Base-by-base conservation (phyloP, 92 coral and sea anemone genomes). In the Parazoanthus darwini region DNA sequence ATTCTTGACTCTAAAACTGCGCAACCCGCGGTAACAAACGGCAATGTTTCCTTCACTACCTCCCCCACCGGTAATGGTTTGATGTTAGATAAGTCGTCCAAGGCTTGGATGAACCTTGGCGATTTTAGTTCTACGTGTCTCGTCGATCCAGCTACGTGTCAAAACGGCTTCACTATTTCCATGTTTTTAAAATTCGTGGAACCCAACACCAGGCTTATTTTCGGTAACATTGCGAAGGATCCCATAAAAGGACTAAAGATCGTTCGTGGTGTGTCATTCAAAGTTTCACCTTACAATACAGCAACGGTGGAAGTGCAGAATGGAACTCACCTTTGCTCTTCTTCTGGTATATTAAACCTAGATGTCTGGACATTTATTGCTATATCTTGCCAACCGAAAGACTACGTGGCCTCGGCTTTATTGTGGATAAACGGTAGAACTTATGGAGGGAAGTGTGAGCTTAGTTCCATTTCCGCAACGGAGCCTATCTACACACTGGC, bases 31-130 rank as follows among this genome's bases (percentile, higher is more conserved):
- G 43, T 48, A 50, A 10, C 23, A 43, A 46, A 74, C 22, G 87
- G 87, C 44, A 2, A 7, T 5, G 5, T 46, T 15, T 39, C 20
- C 8, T 84, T 72, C 4, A 38, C 14, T 0, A 46, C 79, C 79
- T 84, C 87, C 87, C 87, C 79, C 67, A 84, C 87, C 0, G 87
- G 87, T 22, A 84, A 84, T 35, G 87, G 87, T 36, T 84, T 84
- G 66, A 7, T 22, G 56, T 33, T 84, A 84, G 8, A 26, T 18
- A 25, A 43, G 8, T 39, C 63, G 1, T 37, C 38, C 39, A 54
- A 71, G n/a, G 51, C 25, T 44, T 84, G 79, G 79, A 46, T 84
- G 48, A 46, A 71, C 22, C 59, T 84, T 20, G 87, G 87, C 35
- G 18, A 71, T 42, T 84, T 70, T 67, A 46, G 46, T 26, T 70